Base-by-base conservation (phyloP, 1,140 invertebrate genomes). In the Sminthurinus signatus region DNA sequence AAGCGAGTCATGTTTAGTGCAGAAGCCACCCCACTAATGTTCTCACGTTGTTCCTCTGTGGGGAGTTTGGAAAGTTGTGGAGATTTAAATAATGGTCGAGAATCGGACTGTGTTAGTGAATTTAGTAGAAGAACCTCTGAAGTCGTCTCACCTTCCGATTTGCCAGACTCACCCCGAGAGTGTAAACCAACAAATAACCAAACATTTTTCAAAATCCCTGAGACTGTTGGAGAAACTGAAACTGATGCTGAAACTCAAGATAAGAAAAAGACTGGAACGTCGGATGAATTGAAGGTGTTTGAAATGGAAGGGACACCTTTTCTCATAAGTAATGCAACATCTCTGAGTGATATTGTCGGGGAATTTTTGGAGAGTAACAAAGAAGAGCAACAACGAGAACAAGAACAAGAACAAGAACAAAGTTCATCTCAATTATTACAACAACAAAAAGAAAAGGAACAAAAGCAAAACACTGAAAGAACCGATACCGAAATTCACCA, bases 41-140 rank as follows among this genome's bases (percentile, higher is more conserved):
- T 42, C 39, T 42, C 10, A 42, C 39, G n/a, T 10, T 12, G 39
- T 42, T 42, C 10, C n/a, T 10, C 39, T n/a, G n/a, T 12, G n/a
- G 92, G n/a, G n/a, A n/a, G n/a, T n/a, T n/a, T n/a, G n/a, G n/a
- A n/a, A n/a, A n/a, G n/a, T n/a, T n/a, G n/a, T n/a, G n/a, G n/a
- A n/a, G n/a, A 56, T n/a, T 91, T 89, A 73, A 88, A 88, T 67
- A 85, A 85, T 54, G 65, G 60, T 28, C 43, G 25, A 25, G 57
- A 46, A 21, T 59, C 44, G 4, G 70, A 67, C 28, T 67, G 63
- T 28, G 81, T 94, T 14, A 94, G 91, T 69, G 93, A 96, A 77
- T 88, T 91, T 67, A 95, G 93, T 79, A 88, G 92, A 1, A 78
- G 91, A 69, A 90, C 91, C 0, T 95, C 91, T 73, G 91, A 91